phyloP scores from a whole-genome alignment of 2,797 vertebrate species.

The Pseudochirops corinnae region DNA sequence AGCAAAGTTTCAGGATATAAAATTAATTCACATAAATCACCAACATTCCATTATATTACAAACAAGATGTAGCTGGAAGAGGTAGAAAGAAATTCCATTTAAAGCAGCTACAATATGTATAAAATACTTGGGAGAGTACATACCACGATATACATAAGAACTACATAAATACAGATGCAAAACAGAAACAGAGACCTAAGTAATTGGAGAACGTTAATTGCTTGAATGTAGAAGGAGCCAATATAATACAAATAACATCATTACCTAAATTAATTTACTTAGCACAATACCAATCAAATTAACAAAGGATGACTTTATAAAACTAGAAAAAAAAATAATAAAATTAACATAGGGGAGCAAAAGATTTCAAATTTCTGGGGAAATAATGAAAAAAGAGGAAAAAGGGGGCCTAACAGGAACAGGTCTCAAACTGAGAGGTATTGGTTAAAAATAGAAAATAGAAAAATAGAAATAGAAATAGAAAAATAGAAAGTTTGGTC shows the following conservation, averaged over 20 bases:
- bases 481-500: neutral
- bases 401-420: neutral
- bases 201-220: neutral
- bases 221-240: neutral
- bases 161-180: neutral
- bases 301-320: neutral
- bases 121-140: too few species aligned
- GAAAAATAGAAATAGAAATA: neutral
- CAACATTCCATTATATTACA: neutral
- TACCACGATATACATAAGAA: too few species aligned
- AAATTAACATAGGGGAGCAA: neutral
- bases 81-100: too few species aligned
- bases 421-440: neutral
- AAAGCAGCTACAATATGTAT: too few species aligned
- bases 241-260: neutral
- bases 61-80: neutral
- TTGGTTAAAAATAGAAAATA: neutral
- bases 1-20: neutral
- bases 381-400: neutral
- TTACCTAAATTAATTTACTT: neutral
- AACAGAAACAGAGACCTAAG: neutral
- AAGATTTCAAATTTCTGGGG: neutral
- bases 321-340: neutral
- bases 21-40: neutral
- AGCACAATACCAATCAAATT: neutral